Evolutionary conservation across 1,140 invertebrate genomes (phyloP).

Genomic region (Neodiprion fabricii): DNA sequence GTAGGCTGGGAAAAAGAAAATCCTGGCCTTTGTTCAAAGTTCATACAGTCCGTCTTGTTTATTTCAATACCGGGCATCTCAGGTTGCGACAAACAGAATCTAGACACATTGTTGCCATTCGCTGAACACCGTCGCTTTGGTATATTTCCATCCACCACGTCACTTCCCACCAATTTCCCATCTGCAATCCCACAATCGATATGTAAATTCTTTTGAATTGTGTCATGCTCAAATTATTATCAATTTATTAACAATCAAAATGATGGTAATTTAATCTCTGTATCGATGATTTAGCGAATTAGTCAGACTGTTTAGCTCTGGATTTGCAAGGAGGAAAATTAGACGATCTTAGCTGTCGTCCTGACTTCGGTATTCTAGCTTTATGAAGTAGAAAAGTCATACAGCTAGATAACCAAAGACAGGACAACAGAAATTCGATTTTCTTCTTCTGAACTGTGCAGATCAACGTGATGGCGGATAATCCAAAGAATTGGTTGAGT

Average conservation of each 20-base stretch:
- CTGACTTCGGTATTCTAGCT: slow-evolving; percentile 94
- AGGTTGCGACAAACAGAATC: slow-evolving; percentile 53
- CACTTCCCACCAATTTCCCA: neutral
- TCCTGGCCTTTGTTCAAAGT: slow-evolving; percentile 48
- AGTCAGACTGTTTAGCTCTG: slow-evolving; percentile 13
- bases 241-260: too few species aligned
- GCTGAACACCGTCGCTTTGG: slow-evolving; percentile 45
- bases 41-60: slow-evolving; percentile 39
- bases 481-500: slow-evolving; percentile 26
- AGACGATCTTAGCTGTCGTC: slow-evolving; percentile 60
- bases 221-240: too few species aligned
- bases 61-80: slow-evolving; percentile 44
- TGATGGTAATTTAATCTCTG: neutral
- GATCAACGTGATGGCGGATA: neutral
- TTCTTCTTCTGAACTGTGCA: slow-evolving; percentile 6
- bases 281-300: slow-evolving; percentile 13
- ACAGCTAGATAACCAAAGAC: slow-evolving; percentile 97
- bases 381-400: slow-evolving; percentile 85
- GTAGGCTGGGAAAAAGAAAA: slow-evolving; percentile 89
- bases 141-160: slow-evolving; percentile 30
- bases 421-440: slow-evolving; percentile 51
- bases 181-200: slow-evolving; percentile 17
- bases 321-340: neutral
- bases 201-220: neutral
- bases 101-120: slow-evolving; percentile 47